Percentiles rank a stretch among this genome's conserved stretches.
Conservation (phyloP, 2,113 vertebrate genomes). For the Hirundichthys speculiger region DNA sequence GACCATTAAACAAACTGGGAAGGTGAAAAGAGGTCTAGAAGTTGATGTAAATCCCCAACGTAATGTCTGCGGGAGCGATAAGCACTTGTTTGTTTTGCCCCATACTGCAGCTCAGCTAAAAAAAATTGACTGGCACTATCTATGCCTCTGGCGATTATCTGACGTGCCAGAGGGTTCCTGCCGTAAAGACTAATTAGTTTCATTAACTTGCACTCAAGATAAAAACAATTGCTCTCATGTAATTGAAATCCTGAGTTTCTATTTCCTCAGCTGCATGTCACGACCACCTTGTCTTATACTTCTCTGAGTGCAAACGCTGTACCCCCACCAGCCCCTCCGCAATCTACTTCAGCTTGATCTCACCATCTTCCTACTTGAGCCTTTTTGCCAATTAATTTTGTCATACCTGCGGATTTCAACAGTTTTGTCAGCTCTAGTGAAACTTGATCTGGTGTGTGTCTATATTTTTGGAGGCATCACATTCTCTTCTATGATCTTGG, state of each 20-base stretch:
- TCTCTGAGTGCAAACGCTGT: constrained; percentile 25
- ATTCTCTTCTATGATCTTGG: not conserved
- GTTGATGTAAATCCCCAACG: constrained; percentile 71
- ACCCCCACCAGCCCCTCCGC: not conserved
- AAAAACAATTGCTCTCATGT: constrained; percentile 82
- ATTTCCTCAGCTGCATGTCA: constrained; percentile 46
- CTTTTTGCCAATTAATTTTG: constrained; percentile 50
- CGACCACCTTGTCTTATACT: constrained; percentile 28
- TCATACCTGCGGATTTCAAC: constrained; percentile 23
- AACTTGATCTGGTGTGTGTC: not conserved
- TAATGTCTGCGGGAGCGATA: constrained; percentile 67
- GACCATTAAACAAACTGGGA: constrained; percentile 47
- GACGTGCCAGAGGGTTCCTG: constrained; percentile 72
- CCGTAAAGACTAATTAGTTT: constrained; percentile 85
- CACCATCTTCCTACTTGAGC: constrained; percentile 23
- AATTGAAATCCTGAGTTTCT: constrained; percentile 81
- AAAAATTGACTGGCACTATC: constrained; percentile 79
- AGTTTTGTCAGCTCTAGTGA: constrained; percentile 17
- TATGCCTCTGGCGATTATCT: constrained; percentile 78
- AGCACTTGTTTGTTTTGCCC: constrained; percentile 67
- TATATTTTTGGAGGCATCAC: constrained; percentile 28
- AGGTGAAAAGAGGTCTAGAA: constrained; percentile 57
- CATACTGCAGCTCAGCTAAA: constrained; percentile 55
- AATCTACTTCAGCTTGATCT: constrained; percentile 19
- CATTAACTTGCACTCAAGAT: constrained; percentile 82